phyloP scores from a whole-genome alignment of 2,888 invertebrate species.

The Ormyrus labotus region DNA sequence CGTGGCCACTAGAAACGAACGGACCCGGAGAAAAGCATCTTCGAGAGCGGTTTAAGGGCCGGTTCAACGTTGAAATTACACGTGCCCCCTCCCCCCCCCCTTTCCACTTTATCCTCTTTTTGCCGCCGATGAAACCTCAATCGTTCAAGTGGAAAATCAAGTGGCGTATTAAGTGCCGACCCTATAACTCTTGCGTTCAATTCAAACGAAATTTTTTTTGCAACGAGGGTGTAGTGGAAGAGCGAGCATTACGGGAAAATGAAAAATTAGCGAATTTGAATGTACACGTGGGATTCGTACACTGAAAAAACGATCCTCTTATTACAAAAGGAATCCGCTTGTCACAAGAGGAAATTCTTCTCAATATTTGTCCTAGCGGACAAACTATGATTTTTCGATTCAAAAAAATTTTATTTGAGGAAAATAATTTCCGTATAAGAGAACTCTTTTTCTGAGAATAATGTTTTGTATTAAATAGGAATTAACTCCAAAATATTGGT shows the following conservation, averaged over 20 bases:
- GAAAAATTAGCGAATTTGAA: neutral
- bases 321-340: no score
- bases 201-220: conserved; percentile 35
- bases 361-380: no score
- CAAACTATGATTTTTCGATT: no score
- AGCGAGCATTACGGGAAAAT: neutral
- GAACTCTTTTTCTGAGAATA: no score
- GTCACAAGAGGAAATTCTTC: no score
- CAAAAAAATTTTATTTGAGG: no score
- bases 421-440: no score
- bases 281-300: no score
- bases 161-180: conserved; percentile 26
- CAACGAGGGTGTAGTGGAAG: neutral
- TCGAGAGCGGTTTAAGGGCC: conserved; percentile 4
- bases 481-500: no score
- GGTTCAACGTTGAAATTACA: conserved; percentile 28
- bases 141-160: conserved; percentile 43
- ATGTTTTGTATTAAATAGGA: no score
- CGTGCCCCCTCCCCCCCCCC: neutral
- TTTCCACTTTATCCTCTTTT: no score
- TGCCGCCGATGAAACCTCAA: conserved; percentile 1
- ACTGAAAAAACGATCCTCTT: no score
- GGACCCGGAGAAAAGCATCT: neutral
- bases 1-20: neutral
- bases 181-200: conserved; percentile 22